These are phyloP conservation scores for Astyanax mexicanus DNA, from an alignment of 2,797 vertebrate species.

Conservation along the genomic window DNA sequence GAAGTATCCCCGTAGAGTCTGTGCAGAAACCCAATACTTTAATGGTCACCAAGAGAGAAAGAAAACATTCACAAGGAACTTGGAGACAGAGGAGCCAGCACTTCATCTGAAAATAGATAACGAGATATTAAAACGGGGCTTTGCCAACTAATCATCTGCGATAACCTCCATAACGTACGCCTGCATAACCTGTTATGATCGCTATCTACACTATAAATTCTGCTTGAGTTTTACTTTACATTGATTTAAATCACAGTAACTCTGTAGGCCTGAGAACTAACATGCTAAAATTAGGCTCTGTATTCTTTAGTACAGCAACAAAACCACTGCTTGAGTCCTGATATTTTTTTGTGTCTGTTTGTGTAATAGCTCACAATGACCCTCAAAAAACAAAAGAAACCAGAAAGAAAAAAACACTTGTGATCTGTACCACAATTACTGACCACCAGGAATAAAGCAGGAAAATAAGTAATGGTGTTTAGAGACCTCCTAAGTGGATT, in stretches of 20 bases:
- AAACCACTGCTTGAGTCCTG: not conserved
- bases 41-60: conserved; percentile 35
- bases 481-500: conserved; percentile 61
- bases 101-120: conserved; percentile 31
- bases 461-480: conserved; percentile 32
- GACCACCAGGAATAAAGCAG: conserved; percentile 7
- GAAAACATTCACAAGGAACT: conserved; percentile 5
- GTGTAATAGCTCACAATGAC: not conserved
- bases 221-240: not conserved
- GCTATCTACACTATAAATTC: not conserved
- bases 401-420: not conserved
- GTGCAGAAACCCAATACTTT: conserved; percentile 45
- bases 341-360: not conserved
- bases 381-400: not conserved
- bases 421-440: conserved; percentile 1
- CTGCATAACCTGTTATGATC: conserved; percentile 3
- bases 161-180: not conserved
- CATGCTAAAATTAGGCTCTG: too few relatives aligned
- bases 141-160: too few relatives aligned
- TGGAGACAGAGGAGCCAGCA: not conserved
- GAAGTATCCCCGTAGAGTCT: conserved; percentile 35
- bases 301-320: not conserved
- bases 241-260: not conserved
- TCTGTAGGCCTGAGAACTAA: too few relatives aligned
- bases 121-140: not conserved